phyloP scores from a whole-genome alignment of 2,113 vertebrate genomes.

The Regulus satrapa region DNA sequence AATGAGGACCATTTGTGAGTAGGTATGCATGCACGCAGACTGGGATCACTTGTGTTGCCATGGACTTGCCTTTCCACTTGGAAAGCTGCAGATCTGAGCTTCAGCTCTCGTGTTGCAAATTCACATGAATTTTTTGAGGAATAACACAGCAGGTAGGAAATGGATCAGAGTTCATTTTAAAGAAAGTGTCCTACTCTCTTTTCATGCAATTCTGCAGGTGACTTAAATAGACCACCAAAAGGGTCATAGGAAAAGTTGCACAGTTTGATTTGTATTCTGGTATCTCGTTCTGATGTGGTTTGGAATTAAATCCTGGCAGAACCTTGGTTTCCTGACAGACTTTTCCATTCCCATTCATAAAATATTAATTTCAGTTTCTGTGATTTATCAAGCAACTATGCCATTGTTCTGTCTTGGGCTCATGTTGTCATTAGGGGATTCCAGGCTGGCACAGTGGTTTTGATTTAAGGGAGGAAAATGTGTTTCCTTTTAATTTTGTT shows the following conservation, averaged over 20 bases:
- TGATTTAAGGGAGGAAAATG: background rate
- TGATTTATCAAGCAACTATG: background rate
- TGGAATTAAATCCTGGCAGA: background rate
- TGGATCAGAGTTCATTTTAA: background rate
- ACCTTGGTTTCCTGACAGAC: background rate
- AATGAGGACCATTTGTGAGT: background rate
- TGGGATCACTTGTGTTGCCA: background rate
- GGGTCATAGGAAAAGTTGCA: background rate
- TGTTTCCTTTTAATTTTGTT: background rate
- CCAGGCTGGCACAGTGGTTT: background rate
- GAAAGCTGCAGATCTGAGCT: background rate
- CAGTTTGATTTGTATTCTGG: background rate
- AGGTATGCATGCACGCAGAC: background rate
- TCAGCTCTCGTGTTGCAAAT: background rate
- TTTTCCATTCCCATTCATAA: background rate
- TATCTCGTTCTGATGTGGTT: background rate
- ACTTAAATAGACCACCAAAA: background rate
- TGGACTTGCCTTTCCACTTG: background rate
- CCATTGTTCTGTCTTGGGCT: background rate
- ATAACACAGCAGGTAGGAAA: background rate
- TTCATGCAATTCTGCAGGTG: background rate
- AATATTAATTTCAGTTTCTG: background rate
- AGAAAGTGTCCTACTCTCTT: background rate
- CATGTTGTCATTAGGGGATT: background rate
- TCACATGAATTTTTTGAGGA: background rate